phyloP scores from a whole-genome alignment of 2,888 invertebrate species.

The Acanthosepion esculentum region DNA sequence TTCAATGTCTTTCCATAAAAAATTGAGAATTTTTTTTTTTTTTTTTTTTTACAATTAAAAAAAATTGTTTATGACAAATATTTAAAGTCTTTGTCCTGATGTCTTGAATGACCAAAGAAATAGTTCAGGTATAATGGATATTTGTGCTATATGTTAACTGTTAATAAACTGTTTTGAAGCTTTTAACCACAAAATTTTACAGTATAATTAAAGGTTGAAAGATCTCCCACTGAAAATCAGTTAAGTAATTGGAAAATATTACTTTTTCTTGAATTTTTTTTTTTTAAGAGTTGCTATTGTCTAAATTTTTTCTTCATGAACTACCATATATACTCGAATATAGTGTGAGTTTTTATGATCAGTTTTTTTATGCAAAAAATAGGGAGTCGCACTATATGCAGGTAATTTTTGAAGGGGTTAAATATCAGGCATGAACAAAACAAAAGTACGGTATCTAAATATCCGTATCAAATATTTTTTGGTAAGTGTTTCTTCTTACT shows the following conservation, averaged over 20 bases:
- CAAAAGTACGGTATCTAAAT: too few relatives aligned
- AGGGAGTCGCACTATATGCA: too few relatives aligned
- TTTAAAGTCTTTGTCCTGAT: neutral
- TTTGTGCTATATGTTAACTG: neutral
- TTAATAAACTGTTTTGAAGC: neutral
- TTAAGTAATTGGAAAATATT: constrained; percentile 20
- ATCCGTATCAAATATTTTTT: too few relatives aligned
- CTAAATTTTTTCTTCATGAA: neutral
- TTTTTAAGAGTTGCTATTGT: neutral
- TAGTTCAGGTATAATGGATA: neutral
- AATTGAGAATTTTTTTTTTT: neutral
- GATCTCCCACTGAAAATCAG: constrained; percentile 13
- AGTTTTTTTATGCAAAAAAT: neutral
- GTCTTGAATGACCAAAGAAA: neutral
- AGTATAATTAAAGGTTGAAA: neutral
- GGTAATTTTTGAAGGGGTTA: too few relatives aligned
- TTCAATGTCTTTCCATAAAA: neutral
- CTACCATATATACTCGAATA: neutral
- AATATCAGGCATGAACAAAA: too few relatives aligned
- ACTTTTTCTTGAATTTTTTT: neutral
- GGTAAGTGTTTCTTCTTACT: too few relatives aligned
- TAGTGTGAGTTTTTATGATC: neutral
- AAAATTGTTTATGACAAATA: neutral
- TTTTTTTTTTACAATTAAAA: neutral
- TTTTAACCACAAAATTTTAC: neutral